Evolutionary conservation across 1,140 invertebrate species (phyloP).

Genomic region (Formica exsecta): DNA sequence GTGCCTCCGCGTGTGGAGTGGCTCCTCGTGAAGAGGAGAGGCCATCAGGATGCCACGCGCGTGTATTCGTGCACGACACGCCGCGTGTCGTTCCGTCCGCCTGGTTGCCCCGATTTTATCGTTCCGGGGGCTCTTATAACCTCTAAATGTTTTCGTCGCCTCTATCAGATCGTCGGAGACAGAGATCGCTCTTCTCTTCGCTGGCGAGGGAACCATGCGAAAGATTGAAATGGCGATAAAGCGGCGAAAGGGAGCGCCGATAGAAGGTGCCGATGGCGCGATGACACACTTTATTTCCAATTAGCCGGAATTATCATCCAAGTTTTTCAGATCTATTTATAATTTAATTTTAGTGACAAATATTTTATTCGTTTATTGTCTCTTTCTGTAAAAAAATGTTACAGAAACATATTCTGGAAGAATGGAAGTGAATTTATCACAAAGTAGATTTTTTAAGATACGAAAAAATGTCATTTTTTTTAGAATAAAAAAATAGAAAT

Average conservation of each 20-base stretch:
- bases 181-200: conserved; percentile 51
- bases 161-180: conserved; percentile 78
- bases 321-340: no score
- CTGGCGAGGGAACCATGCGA: conserved; percentile 33
- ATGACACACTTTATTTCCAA: conserved; percentile 39
- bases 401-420: no score
- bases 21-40: conserved; percentile 36
- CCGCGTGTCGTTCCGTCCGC: conserved; percentile 75
- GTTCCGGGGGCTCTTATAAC: conserved; percentile 77
- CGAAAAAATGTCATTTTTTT: not conserved
- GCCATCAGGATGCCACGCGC: conserved; percentile 81
- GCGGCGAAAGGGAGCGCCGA: conserved; percentile 34
- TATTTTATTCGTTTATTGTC: not conserved
- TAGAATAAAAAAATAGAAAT: not conserved
- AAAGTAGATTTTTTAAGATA: not conserved
- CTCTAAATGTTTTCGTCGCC: conserved; percentile 82
- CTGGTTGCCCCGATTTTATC: conserved; percentile 79
- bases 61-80: conserved; percentile 78
- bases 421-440: no score
- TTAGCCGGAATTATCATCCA: not conserved
- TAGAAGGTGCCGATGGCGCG: conserved; percentile 47
- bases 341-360: not conserved
- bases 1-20: conserved; percentile 50
- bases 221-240: conserved; percentile 56
- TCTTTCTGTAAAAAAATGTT: not conserved